Evolutionary conservation across 2,797 vertebrate species (phyloP).

Genomic region (Yasuhikotakia modesta): DNA sequence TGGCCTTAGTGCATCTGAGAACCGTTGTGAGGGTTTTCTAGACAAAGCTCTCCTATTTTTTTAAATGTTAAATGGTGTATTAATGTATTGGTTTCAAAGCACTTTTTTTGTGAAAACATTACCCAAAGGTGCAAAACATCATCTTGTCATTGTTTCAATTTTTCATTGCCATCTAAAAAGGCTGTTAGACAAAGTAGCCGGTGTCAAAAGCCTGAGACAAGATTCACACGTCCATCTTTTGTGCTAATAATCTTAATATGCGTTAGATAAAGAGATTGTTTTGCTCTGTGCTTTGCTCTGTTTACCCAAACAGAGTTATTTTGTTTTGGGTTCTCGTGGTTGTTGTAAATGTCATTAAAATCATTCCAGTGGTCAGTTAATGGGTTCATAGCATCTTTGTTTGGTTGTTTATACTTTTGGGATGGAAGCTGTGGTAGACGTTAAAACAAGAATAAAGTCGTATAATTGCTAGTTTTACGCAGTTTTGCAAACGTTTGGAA

Average conservation of each 20-base stretch:
- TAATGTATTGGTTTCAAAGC: not conserved
- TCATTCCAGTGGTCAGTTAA: not conserved
- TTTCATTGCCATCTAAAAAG: not conserved
- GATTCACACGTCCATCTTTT: not conserved
- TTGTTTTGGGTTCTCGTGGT: not conserved
- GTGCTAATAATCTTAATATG: not conserved
- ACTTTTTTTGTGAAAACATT: not conserved
- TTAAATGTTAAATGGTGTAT: slow-evolving; percentile 1
- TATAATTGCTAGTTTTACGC: not conserved
- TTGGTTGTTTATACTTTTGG: not conserved
- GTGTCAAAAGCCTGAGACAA: not conserved
- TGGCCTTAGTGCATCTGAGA: slow-evolving; percentile 18
- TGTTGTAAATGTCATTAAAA: not conserved
- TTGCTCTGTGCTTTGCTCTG: not conserved
- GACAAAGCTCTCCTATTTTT: slow-evolving; percentile 29
- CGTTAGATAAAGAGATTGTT: not conserved
- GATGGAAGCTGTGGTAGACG: not conserved
- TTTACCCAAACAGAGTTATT: not conserved
- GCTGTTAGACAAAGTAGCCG: not conserved
- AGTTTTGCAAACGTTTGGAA: not conserved
- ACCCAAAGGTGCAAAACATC: not conserved
- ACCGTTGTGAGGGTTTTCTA: not conserved
- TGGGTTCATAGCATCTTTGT: not conserved
- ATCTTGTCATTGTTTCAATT: not conserved
- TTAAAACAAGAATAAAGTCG: not conserved